These are phyloP conservation scores for Tetropium fuscum DNA, from an alignment of 2,888 invertebrate genomes.

Conservation along the genomic window DNA sequence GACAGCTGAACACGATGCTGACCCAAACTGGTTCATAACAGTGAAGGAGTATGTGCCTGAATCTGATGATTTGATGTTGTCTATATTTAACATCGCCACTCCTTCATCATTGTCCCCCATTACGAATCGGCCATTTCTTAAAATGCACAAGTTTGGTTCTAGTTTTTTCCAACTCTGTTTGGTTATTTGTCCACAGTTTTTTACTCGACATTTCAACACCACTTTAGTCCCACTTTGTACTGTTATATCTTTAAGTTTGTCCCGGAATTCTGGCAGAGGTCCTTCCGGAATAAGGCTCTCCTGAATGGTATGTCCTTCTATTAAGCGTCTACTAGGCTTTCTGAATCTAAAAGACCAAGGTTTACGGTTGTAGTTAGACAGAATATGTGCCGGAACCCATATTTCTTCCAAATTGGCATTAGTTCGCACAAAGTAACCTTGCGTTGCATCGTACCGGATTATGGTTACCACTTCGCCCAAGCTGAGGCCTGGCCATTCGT, in stretches of 20 bases:
- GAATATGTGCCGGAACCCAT: slow-evolving; percentile 61
- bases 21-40: slow-evolving; percentile 77
- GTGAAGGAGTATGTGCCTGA: slow-evolving; percentile 81
- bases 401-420: slow-evolving; percentile 59
- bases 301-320: slow-evolving; percentile 54
- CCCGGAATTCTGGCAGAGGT: slow-evolving; percentile 71
- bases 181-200: slow-evolving; percentile 67
- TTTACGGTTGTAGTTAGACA: slow-evolving; percentile 61
- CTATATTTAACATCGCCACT: slow-evolving; percentile 73
- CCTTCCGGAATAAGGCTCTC: slow-evolving; percentile 65
- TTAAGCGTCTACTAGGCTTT: slow-evolving; percentile 62
- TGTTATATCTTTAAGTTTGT: slow-evolving; percentile 71
- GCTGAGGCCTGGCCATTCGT: slow-evolving; percentile 60
- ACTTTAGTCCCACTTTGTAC: slow-evolving; percentile 67
- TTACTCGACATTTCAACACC: slow-evolving; percentile 73
- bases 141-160: slow-evolving; percentile 70
- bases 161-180: slow-evolving; percentile 72
- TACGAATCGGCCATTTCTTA: slow-evolving; percentile 70
- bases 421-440: slow-evolving; percentile 61
- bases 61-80: slow-evolving; percentile 73
- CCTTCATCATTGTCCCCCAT: slow-evolving; percentile 70
- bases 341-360: slow-evolving; percentile 67
- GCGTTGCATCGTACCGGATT: slow-evolving; percentile 59
- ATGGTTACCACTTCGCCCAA: slow-evolving; percentile 63
- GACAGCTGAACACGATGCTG: slow-evolving; percentile 73